Percentiles rank a stretch among this genome's conserved stretches.
Conservation (phyloP, 2,113 vertebrate species). For the Rhabdomys dilectus region DNA sequence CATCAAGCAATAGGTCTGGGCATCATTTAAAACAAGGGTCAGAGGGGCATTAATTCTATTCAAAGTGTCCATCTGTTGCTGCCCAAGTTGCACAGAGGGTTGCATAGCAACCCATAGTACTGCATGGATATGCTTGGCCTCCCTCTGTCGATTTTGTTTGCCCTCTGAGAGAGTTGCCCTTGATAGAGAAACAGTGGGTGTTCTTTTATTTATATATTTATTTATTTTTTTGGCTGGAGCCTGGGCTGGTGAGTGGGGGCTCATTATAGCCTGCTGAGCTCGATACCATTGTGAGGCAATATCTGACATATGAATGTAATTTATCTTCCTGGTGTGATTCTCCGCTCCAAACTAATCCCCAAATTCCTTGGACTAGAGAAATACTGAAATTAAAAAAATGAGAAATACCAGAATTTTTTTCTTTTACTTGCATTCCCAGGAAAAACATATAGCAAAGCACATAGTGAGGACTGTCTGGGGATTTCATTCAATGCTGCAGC, state of each 20-base stretch:
- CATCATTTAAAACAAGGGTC: conserved; percentile 78
- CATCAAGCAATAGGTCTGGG: conserved; percentile 65
- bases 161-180: conserved; percentile 69
- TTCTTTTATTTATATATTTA: conserved; percentile 80
- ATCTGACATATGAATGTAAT: conserved; percentile 77
- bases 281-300: conserved; percentile 22
- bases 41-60: conserved; percentile 79
- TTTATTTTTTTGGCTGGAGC: conserved; percentile 75
- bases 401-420: conserved; percentile 62
- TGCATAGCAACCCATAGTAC: conserved; percentile 65
- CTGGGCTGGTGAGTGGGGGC: conserved; percentile 63
- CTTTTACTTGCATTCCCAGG: conserved; percentile 62
- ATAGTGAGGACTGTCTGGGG: conserved; percentile 37
- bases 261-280: conserved; percentile 65
- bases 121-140: conserved; percentile 67
- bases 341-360: conserved; percentile 73
- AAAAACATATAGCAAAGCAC: neutral
- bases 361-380: conserved; percentile 76
- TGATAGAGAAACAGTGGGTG: conserved; percentile 76
- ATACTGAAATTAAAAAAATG: conserved; percentile 61
- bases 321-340: conserved; percentile 72
- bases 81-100: conserved; percentile 62
- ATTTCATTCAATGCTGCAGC: neutral
- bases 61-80: conserved; percentile 81
- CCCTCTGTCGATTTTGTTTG: conserved; percentile 79